Percentiles rank a stretch among this genome's conserved stretches.
Evolutionary conservation across 2,797 vertebrate species (phyloP).

Genomic region (Urophycis tenuis): DNA sequence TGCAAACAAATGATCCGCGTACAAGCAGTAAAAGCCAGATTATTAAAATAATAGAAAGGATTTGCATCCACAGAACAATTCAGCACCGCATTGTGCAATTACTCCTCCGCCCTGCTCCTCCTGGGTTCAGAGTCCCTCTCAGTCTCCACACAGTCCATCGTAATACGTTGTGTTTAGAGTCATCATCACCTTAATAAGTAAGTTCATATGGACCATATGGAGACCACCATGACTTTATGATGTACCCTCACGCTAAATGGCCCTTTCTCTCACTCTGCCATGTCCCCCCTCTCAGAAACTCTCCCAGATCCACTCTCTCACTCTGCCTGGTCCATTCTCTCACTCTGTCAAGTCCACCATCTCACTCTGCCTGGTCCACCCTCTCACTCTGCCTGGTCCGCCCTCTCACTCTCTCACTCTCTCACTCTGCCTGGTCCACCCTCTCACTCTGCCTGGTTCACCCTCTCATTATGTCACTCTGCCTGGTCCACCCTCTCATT

Average conservation of each 20-base stretch:
- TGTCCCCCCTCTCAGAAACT: background rate
- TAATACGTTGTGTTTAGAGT: background rate
- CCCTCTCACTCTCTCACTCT: background rate
- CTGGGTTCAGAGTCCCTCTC: background rate
- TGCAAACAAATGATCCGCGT: conserved; percentile 98
- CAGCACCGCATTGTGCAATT: conserved; percentile 68
- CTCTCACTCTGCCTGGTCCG: no score
- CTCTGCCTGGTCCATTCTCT: background rate
- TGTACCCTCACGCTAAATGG: background rate
- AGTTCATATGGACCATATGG: background rate
- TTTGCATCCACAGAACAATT: conserved; percentile 81
- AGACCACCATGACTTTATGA: background rate
- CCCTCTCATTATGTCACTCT: background rate
- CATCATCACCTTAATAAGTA: background rate
- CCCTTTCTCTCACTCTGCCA: background rate
- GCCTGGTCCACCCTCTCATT: background rate
- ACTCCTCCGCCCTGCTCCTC: conserved; percentile 50
- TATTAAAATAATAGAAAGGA: conserved; percentile 94
- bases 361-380: background rate
- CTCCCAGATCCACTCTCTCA: background rate
- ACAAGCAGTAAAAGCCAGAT: conserved; percentile 83
- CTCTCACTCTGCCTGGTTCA: background rate
- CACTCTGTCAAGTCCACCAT: background rate
- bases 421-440: background rate
- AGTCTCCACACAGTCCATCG: background rate